Conservation (phyloP, 2,113 vertebrate genomes). For the Microtus ochrogaster region DNA sequence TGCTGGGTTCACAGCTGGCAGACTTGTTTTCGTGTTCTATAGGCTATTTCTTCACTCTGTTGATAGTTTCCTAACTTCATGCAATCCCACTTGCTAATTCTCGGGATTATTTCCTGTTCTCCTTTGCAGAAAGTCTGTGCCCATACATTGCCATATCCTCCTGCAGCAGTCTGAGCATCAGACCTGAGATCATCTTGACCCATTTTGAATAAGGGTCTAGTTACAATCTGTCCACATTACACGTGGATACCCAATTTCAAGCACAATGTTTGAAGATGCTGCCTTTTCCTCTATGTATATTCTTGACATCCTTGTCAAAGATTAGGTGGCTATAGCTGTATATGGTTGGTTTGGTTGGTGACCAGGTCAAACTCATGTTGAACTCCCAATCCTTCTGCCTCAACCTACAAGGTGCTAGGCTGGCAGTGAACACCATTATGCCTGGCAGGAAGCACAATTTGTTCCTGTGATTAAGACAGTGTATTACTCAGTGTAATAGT, state of each 20-base stretch:
- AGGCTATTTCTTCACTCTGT: not conserved
- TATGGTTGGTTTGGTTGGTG: not conserved
- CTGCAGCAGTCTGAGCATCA: not conserved
- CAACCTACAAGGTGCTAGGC: not conserved
- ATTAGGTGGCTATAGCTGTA: not conserved
- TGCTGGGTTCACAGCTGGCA: not conserved
- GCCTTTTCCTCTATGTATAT: not conserved
- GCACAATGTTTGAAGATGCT: not conserved
- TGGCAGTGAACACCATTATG: not conserved
- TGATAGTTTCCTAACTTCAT: not conserved
- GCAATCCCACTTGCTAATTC: not conserved
- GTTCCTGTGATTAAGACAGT: not conserved
- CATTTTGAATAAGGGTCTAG: not conserved
- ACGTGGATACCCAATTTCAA: not conserved
- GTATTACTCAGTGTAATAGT: no score
- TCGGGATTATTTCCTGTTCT: not conserved
- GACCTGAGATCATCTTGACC: not conserved
- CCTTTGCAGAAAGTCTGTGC: not conserved
- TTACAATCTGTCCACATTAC: no score
- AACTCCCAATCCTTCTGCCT: not conserved
- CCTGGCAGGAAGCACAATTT: not conserved
- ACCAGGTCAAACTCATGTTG: not conserved
- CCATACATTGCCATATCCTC: not conserved
- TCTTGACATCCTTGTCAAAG: not conserved
- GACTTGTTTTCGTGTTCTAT: not conserved